These are phyloP conservation scores for Probosciger aterrimus DNA, from an alignment of 2,113 vertebrate genomes.

Conservation along the genomic window DNA sequence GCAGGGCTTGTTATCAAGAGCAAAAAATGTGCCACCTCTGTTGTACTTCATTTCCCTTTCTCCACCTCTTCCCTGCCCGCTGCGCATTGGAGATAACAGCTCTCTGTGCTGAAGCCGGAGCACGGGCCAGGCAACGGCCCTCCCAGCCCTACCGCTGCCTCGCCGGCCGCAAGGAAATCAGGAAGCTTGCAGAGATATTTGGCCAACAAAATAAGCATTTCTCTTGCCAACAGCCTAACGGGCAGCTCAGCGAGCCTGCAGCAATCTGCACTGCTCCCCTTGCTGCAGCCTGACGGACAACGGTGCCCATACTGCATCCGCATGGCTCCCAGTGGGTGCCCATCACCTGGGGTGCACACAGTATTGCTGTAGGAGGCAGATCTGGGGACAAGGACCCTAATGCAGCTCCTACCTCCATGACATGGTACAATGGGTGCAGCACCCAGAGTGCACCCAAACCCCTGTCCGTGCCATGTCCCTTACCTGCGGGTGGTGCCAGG, in stretches of 20 bases:
- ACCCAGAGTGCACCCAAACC: rapidly evolving
- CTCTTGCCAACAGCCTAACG: slow-evolving; percentile 22
- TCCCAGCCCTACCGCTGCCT: slow-evolving; percentile 8
- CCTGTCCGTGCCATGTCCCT: rapidly evolving
- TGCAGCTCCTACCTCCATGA: rapidly evolving
- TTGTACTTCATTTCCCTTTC: slow-evolving; percentile 65
- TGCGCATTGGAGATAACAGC: slow-evolving; percentile 53
- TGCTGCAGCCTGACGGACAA: neutral
- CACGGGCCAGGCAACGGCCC: slow-evolving; percentile 9
- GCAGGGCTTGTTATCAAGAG: slow-evolving; percentile 51
- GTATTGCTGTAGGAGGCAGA: rapidly evolving
- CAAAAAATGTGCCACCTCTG: slow-evolving; percentile 47
- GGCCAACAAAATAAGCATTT: slow-evolving; percentile 25
- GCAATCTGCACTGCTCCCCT: neutral
- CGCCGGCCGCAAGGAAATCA: neutral
- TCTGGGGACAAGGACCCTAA: neutral
- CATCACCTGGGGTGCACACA: rapidly evolving
- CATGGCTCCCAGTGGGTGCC: rapidly evolving
- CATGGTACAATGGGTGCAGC: rapidly evolving
- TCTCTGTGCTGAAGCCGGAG: neutral
- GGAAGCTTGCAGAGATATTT: slow-evolving; percentile 49
- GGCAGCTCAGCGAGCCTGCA: neutral
- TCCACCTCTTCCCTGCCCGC: slow-evolving; percentile 58
- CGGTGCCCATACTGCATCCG: neutral
- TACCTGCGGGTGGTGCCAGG: rapidly evolving